Conservation (phyloP, 2,888 invertebrate genomes). For the Cryptocheilus praepositus region DNA sequence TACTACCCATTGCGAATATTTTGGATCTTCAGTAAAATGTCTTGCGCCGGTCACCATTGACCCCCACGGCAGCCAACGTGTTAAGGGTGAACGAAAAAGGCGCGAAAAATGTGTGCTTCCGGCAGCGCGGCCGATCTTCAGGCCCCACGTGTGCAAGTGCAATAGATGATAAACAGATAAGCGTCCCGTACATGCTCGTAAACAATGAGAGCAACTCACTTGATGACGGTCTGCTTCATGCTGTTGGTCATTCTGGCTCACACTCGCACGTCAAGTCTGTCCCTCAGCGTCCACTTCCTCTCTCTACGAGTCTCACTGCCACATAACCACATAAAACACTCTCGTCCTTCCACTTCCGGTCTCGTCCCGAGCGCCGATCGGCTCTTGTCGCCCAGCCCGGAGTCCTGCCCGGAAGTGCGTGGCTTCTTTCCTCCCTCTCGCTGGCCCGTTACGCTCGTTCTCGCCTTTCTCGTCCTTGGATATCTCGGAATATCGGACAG, state of each 20-base stretch:
- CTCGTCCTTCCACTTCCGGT: neutral
- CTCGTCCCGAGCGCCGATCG: neutral
- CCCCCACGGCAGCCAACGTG: too few species aligned
- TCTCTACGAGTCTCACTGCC: slow-evolving; percentile 38
- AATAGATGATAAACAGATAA: too few species aligned
- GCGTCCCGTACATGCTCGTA: neutral
- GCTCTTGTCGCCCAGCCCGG: neutral
- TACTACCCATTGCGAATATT: too few species aligned
- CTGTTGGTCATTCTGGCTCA: slow-evolving; percentile 74
- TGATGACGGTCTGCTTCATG: slow-evolving; percentile 77
- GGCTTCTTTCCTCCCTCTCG: slow-evolving; percentile 13
- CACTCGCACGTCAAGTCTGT: slow-evolving; percentile 6
- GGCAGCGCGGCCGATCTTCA: too few species aligned
- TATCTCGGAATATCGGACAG: slow-evolving; percentile 31
- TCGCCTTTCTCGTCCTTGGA: neutral
- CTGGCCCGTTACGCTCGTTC: neutral
- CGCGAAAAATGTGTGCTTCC: too few species aligned
- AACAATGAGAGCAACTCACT: slow-evolving; percentile 72
- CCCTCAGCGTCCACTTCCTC: neutral
- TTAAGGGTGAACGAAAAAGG: too few species aligned
- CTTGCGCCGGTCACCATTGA: too few species aligned
- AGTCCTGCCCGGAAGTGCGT: slow-evolving; percentile 7
- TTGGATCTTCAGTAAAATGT: too few species aligned
- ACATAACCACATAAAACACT: slow-evolving; percentile 47
- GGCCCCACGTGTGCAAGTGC: too few species aligned